phyloP scores from a whole-genome alignment of 2,113 vertebrate genomes.

The Psittacara wagleri region DNA sequence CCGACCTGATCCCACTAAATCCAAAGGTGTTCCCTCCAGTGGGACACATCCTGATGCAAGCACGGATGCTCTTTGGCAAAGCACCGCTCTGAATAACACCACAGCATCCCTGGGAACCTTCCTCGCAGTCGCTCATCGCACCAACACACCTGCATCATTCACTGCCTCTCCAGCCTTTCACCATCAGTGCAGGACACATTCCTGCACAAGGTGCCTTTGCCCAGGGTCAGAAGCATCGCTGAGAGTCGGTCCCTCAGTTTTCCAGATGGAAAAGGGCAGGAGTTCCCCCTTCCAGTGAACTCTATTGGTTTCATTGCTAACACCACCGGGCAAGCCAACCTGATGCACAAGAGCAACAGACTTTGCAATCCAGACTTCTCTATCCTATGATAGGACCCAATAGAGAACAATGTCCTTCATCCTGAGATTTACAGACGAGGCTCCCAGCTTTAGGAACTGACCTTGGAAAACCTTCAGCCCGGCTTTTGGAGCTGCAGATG shows the following conservation, averaged over 20 bases:
- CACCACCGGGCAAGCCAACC: fast-evolving
- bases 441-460: fast-evolving
- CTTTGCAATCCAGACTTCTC: neutral
- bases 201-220: neutral
- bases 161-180: constrained; percentile 37
- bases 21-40: neutral
- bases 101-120: neutral
- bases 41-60: neutral
- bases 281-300: neutral
- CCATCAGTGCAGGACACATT: neutral
- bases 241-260: neutral
- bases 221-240: neutral
- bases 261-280: neutral
- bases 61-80: neutral
- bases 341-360: fast-evolving
- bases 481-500: neutral
- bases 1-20: constrained; percentile 3
- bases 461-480: neutral
- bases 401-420: neutral
- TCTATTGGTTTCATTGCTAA: neutral
- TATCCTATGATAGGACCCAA: fast-evolving
- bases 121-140: neutral
- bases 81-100: neutral
- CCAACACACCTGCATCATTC: neutral
- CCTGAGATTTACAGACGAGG: fast-evolving